Evolutionary conservation across 2,113 vertebrate genomes (phyloP).

Genomic region (Stomatorhinus ivindoensis): DNA sequence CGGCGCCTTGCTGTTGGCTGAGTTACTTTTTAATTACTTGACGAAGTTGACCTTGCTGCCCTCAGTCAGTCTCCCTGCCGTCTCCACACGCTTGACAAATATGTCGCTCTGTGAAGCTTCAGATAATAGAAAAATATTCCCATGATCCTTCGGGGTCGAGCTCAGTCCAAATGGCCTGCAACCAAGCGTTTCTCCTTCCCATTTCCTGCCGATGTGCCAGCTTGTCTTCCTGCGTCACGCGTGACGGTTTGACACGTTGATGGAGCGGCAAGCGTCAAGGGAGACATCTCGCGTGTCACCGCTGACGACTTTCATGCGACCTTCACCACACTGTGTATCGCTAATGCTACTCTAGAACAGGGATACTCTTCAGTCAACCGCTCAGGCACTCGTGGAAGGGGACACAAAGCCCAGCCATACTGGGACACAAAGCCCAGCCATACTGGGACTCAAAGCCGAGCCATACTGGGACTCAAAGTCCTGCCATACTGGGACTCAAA

Average conservation of each 20-base stretch:
- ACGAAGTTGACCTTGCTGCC: constrained; percentile 1
- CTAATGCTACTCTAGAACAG: neutral
- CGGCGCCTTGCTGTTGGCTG: constrained; percentile 25
- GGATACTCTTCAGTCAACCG: neutral
- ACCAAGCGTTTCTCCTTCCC: neutral
- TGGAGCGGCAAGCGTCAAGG: neutral
- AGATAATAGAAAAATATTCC: neutral
- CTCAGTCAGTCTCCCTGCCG: constrained; percentile 26
- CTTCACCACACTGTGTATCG: neutral
- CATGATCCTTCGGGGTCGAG: neutral
- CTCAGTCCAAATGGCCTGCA: neutral
- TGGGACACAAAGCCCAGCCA: no score
- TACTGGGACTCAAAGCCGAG: no score
- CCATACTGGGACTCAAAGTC: no score
- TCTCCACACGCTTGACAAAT: constrained; percentile 20
- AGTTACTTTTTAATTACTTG: constrained; percentile 38
- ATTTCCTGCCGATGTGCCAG: neutral
- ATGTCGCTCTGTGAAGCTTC: neutral
- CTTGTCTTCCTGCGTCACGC: neutral
- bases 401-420: neutral
- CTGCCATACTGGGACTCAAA: neutral
- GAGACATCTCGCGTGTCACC: neutral
- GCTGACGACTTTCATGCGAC: neutral
- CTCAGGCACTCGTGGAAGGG: neutral
- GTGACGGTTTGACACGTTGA: neutral